phyloP scores from a whole-genome alignment of 2,797 vertebrate genomes.

The Parauchenoglanis ngamensis region DNA sequence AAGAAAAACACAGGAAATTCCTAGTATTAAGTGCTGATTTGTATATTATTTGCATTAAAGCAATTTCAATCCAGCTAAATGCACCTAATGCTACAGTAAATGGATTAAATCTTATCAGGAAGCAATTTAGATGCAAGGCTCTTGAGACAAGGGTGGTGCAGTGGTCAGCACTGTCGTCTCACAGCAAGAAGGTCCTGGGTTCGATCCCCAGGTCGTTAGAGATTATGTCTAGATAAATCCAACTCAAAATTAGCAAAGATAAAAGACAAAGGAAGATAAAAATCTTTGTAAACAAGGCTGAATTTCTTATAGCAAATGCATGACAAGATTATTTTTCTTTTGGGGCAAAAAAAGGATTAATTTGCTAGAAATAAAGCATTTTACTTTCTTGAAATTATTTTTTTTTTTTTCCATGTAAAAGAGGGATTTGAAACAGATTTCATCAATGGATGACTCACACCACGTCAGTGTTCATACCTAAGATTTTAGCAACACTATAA shows the following conservation, averaged over 20 bases:
- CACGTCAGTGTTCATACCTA: not conserved
- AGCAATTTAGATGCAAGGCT: not conserved
- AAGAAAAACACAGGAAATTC: not conserved
- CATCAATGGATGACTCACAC: not conserved
- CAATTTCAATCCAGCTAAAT: not conserved
- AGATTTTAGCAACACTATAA: not conserved
- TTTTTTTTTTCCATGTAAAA: not conserved
- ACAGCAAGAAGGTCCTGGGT: no score
- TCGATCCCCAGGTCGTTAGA: not conserved
- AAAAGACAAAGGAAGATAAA: no score
- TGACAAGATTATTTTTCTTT: no score
- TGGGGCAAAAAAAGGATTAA: no score
- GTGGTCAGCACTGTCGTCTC: no score
- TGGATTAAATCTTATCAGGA: not conserved
- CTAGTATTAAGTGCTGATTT: not conserved
- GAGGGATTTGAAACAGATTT: not conserved
- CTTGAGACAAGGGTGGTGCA: not conserved
- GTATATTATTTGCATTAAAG: not conserved
- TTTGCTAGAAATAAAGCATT: no score
- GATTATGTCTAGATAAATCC: no score
- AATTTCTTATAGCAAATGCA: no score
- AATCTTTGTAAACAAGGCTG: no score
- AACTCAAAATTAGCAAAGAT: not conserved
- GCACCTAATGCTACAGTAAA: not conserved
- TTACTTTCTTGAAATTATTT: no score